Conservation (phyloP, 2,888 invertebrate genomes). For the Villa cingulata region DNA sequence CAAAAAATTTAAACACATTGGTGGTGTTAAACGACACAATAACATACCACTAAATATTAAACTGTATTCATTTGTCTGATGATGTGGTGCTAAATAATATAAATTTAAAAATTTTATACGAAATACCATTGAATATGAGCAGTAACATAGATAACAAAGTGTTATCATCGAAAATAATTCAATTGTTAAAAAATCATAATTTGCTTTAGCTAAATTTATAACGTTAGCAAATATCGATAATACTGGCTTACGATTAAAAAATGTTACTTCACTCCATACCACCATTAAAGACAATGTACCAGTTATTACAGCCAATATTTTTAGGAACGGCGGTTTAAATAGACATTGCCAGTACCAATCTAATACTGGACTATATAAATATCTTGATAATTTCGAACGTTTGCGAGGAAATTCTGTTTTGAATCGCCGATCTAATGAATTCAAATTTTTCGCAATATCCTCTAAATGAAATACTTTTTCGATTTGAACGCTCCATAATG, state of each 20-base stretch:
- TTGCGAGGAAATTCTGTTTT: constrained; percentile 57
- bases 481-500: constrained; percentile 82
- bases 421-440: constrained; percentile 43
- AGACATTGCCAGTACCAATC: constrained; percentile 98
- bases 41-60: constrained; percentile 92
- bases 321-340: constrained; percentile 61
- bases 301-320: constrained; percentile 55
- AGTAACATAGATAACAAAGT: constrained; percentile 90
- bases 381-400: constrained; percentile 43
- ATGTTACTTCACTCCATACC: constrained; percentile 99
- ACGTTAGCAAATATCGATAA: constrained; percentile 94
- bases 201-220: constrained; percentile 62
- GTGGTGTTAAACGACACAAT: constrained; percentile 91
- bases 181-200: constrained; percentile 86
- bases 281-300: constrained; percentile 75
- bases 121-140: constrained; percentile 95
- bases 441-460: constrained; percentile 66
- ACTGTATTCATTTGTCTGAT: constrained; percentile 97
- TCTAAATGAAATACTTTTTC: constrained; percentile 70
- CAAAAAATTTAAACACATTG: constrained; percentile 95
- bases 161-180: constrained; percentile 86
- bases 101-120: constrained; percentile 91
- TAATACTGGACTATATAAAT: constrained; percentile 51
- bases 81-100: constrained; percentile 93
- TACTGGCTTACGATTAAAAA: constrained; percentile 85